Evolutionary conservation across 2,113 vertebrate genomes (phyloP), one percentile per base, ranked within the genome.

Genomic region (Coreoperca whiteheadi): DNA sequence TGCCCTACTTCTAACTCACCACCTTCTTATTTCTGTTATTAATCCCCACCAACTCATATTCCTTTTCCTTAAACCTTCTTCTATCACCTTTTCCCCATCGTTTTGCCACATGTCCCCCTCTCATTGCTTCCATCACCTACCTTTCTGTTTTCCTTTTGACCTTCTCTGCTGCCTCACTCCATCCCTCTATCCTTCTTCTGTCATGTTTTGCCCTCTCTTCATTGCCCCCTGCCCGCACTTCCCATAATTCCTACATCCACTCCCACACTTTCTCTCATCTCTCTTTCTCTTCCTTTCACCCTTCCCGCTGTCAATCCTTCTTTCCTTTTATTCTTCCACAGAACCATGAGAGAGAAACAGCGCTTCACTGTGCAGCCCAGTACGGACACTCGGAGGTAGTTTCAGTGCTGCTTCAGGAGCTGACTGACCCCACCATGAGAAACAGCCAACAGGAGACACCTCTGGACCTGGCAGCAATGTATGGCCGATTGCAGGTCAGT

Each of bases 301-400:
- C 14, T 11, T 43, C 28, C 28, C 2, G 2, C 53, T 21, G 41
- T 74, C n/a, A 8, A 39, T 83, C 59, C 0, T 78, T 39, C 80
- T 28, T 32, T 50, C 14, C 30, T 28, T 67, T 23, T 4, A 0
- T 83, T 79, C 81, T 53, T 79, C 64, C 82, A 74, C 91, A 99
- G 98, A 99, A 99, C 93, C 97, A 97, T 39, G 97, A 99, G 95
- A 97, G 96, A 56, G 98, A 99, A 93, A 99, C 98, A 0, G 96
- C 98, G 0, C 92, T 99, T 11, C 98, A 99, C 88, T 99, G 98
- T 76, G 97, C 98, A 0, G 98, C 98, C 56, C 98, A 99, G 43
- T 99, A 99, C 1, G 98, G 98, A 79, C 98, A 99, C 94, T 96
- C 97, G 0, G 98, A 99, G 79, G 98, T 99, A 63, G 98, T 98